Percentiles rank a stretch among this genome's conserved stretches.
Evolutionary conservation across 2,888 invertebrate genomes (phyloP).

Genomic region (Clusia tigrina): DNA sequence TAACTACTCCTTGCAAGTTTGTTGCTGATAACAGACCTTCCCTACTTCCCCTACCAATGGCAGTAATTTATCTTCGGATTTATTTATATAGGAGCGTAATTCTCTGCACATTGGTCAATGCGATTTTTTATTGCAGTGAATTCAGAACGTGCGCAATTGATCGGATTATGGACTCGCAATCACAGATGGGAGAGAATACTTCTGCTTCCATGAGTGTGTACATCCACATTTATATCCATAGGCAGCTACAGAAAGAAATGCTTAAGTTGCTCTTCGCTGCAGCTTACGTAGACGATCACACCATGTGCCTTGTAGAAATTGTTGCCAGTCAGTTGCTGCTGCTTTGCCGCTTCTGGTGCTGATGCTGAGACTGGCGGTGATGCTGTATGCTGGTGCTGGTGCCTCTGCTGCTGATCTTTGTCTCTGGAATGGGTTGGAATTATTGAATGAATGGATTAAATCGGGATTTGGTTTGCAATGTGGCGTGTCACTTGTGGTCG

Average conservation of each 20-base stretch:
- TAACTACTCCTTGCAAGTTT: too few species aligned
- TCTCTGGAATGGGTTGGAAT: conserved; percentile 37
- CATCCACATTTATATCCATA: background rate
- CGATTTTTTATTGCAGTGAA: conserved; percentile 8
- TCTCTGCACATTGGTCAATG: background rate
- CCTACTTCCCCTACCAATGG: too few species aligned
- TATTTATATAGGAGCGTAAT: background rate
- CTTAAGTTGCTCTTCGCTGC: background rate
- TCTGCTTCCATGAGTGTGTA: too few species aligned
- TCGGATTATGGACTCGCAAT: conserved; percentile 24
- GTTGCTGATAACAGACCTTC: too few species aligned
- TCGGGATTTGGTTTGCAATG: background rate
- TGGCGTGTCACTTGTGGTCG: conserved; percentile 51
- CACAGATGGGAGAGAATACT: background rate
- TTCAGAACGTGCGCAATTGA: conserved; percentile 29
- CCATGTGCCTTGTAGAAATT: background rate
- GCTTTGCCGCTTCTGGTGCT: background rate
- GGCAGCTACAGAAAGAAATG: background rate
- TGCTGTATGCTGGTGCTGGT: background rate
- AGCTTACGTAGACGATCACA: background rate
- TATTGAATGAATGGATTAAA: conserved; percentile 27
- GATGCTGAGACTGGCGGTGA: too few species aligned
- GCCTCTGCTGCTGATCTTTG: conserved; percentile 36
- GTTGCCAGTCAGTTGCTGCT: background rate
- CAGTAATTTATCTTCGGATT: background rate